Conservation (phyloP, 37 sponge, comb jelly and placozoan genomes). For the Aplysina aerophoba region DNA sequence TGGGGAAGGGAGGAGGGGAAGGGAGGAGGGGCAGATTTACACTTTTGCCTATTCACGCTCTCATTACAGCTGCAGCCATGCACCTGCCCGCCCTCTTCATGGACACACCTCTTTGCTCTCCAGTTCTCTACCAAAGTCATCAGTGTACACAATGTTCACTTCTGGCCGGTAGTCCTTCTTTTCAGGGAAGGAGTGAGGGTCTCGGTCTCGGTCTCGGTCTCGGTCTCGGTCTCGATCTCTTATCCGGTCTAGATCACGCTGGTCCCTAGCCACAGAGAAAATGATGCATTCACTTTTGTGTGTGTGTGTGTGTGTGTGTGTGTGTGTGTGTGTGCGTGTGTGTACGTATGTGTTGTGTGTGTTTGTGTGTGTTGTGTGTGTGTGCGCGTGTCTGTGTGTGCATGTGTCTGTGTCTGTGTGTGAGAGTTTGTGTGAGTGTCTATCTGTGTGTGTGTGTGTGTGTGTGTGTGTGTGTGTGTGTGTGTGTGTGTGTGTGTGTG, state of each 20-base stretch:
- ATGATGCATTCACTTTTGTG: not conserved
- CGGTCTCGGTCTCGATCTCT: slow-evolving; percentile 11
- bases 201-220: slow-evolving; percentile 5
- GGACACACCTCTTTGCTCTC: slow-evolving; percentile 80
- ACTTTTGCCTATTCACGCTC: too few relatives aligned
- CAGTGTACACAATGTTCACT: slow-evolving; percentile 88
- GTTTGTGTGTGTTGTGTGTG: not conserved
- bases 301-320: not conserved
- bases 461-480: not conserved
- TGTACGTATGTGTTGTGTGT: not conserved
- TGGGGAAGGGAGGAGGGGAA: too few relatives aligned
- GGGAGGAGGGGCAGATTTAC: not conserved
- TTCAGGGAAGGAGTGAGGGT: slow-evolving; percentile 75
- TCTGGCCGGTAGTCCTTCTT: slow-evolving; percentile 90
- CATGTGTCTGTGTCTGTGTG: not conserved
- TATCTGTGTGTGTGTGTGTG: not conserved
- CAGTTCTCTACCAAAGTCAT: slow-evolving; percentile 81
- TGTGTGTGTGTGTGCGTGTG: not conserved
- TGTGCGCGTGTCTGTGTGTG: not conserved
- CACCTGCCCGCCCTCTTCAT: not conserved
- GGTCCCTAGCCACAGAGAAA: not conserved
- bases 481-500: not conserved
- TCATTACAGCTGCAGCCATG: not conserved
- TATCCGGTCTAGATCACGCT: slow-evolving; percentile 63
- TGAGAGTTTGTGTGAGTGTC: too few relatives aligned